Base-by-base conservation (phyloP, 2,113 vertebrate species). In the Ptyas mucosa region DNA sequence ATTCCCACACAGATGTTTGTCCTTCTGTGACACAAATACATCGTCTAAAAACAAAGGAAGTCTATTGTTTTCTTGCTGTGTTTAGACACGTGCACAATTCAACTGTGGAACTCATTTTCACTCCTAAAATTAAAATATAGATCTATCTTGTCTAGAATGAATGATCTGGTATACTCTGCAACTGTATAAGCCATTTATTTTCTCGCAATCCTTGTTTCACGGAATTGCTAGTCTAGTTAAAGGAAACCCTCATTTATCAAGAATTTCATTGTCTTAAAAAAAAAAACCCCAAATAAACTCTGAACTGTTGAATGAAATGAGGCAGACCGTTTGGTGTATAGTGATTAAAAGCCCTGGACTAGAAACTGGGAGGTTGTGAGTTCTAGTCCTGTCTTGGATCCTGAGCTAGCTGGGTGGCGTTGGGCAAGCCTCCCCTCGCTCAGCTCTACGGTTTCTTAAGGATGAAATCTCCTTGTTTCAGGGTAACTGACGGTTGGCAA, bases 391-490 rank as follows among this genome's bases (percentile, higher is more conserved):
- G 69, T 6, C 69, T 39, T 75, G 69, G 69, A 6, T 34, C 29
- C n/a, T 1, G 12, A 75, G 69, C 69, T 15, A 75, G n/a, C n/a
- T 39, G 12, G 29, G 1, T 15, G 29, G 64, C 69, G 8, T 75
- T 75, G n/a, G 15, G n/a, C 64, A 34, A 7, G n/a, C 46, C 5
- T 34, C n/a, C 2, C 0, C 14, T 34, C 7, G 5, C n/a, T 75
- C n/a, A 75, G n/a, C 64, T 5, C 6, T 75, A 75, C n/a, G 15
- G n/a, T 34, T 75, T 34, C 64, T 18, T 75, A 39, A 34, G 69
- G n/a, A 34, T 75, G 14, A 75, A 34, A 39, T 0, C 15, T n/a
- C 93, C 93, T 95, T 91, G 86, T 87, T 95, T 94, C 92, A 95
- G 91, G 58, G 15, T 54, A 0, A 11, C 55, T 43, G 53, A 86